A percentile compares a stretch with the other conserved stretches of the same genome.
phyloP scores from a whole-genome alignment of 2,888 invertebrate species.

The Philereme transversata region DNA sequence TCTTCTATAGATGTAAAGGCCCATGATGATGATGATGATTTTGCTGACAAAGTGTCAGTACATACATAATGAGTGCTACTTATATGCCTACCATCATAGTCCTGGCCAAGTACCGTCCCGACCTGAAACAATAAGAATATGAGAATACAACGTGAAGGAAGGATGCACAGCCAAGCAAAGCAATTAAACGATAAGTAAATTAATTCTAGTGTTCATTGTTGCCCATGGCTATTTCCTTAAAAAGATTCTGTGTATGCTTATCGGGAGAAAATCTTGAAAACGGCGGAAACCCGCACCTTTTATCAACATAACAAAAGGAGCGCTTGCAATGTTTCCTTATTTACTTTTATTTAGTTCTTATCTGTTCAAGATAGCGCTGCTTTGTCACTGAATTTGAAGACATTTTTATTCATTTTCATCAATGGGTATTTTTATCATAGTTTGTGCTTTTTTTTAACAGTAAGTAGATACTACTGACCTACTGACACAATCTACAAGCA shows the following conservation, averaged over 20 bases:
- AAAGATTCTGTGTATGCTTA: conserved; percentile 16
- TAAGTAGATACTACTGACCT: no score
- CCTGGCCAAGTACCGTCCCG: conserved; percentile 70
- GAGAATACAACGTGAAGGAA: conserved; percentile 64
- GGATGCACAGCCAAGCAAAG: conserved; percentile 51
- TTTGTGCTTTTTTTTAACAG: no score
- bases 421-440: no score
- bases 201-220: conserved; percentile 57
- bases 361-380: background rate
- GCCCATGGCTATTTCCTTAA: conserved; percentile 20
- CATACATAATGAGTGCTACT: background rate
- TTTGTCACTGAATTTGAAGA: background rate
- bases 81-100: conserved; percentile 77
- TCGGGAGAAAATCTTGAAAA: conserved; percentile 13
- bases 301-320: conserved; percentile 1
- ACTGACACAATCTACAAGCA: no score
- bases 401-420: background rate
- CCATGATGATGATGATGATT: no score
- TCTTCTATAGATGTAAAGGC: no score
- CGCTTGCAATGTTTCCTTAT: background rate
- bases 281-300: conserved; percentile 3
- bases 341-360: background rate
- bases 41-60: no score
- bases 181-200: conserved; percentile 60
- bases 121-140: conserved; percentile 79